Evolutionary conservation across 2,797 vertebrate species (phyloP).

Genomic region (Takifugu rubripes): DNA sequence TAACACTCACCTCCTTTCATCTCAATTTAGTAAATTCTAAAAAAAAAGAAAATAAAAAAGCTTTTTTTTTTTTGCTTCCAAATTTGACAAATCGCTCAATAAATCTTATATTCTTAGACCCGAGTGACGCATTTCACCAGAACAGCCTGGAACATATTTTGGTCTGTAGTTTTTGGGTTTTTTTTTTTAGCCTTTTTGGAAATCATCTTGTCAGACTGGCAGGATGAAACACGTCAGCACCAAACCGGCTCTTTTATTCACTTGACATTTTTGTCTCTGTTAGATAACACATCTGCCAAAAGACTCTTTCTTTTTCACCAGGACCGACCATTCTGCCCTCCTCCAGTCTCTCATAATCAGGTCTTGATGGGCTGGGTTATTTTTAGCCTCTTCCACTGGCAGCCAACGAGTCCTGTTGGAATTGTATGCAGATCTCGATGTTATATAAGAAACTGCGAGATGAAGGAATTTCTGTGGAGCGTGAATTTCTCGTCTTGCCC

Average conservation of each 20-base stretch:
- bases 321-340: conserved; percentile 13
- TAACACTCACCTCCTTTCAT: conserved; percentile 21
- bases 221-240: conserved; percentile 27
- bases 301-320: conserved; percentile 2
- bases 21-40: not conserved
- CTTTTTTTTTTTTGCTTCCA: not conserved
- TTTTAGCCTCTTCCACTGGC: conserved; percentile 68
- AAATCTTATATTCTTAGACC: too few species aligned
- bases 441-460: conserved; percentile 70
- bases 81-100: not conserved
- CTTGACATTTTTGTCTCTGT: conserved; percentile 15
- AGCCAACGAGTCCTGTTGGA: conserved; percentile 56
- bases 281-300: conserved; percentile 23
- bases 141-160: conserved; percentile 11
- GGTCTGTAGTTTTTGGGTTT: not conserved
- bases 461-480: conserved; percentile 27
- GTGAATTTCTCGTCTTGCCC: conserved; percentile 19
- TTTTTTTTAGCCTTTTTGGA: conserved; percentile 13
- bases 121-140: not conserved
- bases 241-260: conserved; percentile 6
- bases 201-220: conserved; percentile 2
- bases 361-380: conserved; percentile 61
- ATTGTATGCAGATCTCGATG: conserved; percentile 65
- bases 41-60: not conserved
- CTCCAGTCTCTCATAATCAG: conserved; percentile 63